Evolutionary conservation across 2,113 vertebrate genomes (phyloP).

Genomic region (Lynx canadensis): DNA sequence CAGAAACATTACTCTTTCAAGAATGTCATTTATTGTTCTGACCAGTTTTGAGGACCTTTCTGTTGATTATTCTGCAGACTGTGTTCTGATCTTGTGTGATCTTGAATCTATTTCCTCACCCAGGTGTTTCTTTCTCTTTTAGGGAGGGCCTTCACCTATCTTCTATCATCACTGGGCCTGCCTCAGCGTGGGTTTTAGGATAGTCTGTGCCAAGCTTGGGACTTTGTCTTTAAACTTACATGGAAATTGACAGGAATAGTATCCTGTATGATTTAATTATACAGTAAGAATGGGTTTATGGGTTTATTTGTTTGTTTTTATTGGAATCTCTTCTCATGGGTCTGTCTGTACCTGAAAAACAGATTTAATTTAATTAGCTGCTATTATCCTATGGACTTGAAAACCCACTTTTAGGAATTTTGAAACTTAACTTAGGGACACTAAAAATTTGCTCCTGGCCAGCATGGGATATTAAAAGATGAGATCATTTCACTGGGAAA

Average conservation of each 20-base stretch:
- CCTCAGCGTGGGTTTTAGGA: not conserved
- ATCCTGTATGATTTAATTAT: not conserved
- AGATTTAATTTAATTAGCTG: not conserved
- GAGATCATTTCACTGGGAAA: not conserved
- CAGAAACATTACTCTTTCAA: not conserved
- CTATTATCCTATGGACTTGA: not conserved
- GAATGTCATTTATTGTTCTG: not conserved
- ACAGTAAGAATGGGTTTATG: not conserved
- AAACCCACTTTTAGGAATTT: not conserved
- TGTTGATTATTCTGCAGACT: not conserved
- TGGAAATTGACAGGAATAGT: not conserved
- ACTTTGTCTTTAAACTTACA: not conserved
- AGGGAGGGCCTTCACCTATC: not conserved
- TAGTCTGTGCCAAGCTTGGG: not conserved
- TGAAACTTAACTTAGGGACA: not conserved
- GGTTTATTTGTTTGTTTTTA: not conserved
- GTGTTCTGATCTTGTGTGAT: not conserved
- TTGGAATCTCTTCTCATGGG: not conserved
- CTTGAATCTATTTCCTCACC: not conserved
- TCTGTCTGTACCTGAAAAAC: not conserved
- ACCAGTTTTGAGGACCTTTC: not conserved
- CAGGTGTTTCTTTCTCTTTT: not conserved
- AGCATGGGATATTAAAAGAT: not conserved
- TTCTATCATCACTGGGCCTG: not conserved
- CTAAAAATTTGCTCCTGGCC: not conserved